Evolutionary conservation across 2,888 invertebrate genomes (phyloP), one percentile per base, ranked within the genome.

Genomic region (Dasysyrphus albostriatus): DNA sequence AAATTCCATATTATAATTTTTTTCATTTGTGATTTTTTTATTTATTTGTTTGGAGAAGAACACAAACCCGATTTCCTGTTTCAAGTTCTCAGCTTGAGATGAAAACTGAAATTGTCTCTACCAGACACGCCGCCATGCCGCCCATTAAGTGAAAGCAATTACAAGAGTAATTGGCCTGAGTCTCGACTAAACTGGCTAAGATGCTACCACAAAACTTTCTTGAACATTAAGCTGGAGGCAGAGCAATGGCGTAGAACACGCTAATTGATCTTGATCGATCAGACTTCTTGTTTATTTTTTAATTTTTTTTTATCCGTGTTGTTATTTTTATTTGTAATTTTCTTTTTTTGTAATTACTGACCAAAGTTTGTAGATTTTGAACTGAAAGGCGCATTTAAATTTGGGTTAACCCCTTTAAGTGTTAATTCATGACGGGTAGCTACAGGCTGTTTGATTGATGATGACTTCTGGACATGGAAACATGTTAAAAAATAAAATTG

Each of bases 61-160:
- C 54, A 14, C 51, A 69, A 69, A 67, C 63, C 76, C 65, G 84
- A 84, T 84, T 81, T 81, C 81, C 72, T 80, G 81, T 61, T 80
- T 67, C 59, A 59, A 67, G 70, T 80, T 70, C 83, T 81, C 70
- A 59, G 34, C 79, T 58, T 51, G 49, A 84, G 49, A 72, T 76
- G 72, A 69, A 80, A 83, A 80, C 58, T 72, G 70, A 84, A 84
- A 72, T 72, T 72, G 32, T 61, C 37, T 61, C 37, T 63, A 37
- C n/a, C 70, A 39, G 65, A 54, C 61, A 44, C 63, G 54, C 24
- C 39, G 72, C 59, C 49, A 37, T 32, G 54, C 54, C 72, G 81
- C 76, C 76, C 81, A 81, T 84, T 76, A 84, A 84, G 84, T 81
- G 84, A 84, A 84, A 84, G 84, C 84, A 84, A 84, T 84, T 84